These are phyloP conservation scores for Xestia xanthographa DNA, from an alignment of 2,888 invertebrate species.

Conservation along the genomic window DNA sequence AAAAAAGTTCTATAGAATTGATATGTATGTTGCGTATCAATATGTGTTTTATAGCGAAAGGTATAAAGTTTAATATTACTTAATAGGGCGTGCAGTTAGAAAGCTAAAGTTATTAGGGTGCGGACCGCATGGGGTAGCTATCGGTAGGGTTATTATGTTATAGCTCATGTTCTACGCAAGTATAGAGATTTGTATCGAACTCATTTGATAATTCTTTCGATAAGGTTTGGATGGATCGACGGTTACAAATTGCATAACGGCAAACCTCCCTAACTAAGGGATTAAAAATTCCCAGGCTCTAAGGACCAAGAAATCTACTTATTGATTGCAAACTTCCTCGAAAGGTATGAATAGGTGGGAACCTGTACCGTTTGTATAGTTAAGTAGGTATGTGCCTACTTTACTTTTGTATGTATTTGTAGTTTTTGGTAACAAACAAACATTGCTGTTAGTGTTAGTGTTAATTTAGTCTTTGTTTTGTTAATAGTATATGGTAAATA, in stretches of 20 bases:
- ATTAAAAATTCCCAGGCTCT: constrained; percentile 15
- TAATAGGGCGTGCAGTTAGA: constrained; percentile 63
- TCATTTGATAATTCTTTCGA: constrained; percentile 62
- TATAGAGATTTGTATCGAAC: constrained; percentile 64
- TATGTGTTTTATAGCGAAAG: constrained; percentile 70
- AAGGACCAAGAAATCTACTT: constrained; percentile 10
- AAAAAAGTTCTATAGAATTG: constrained; percentile 73
- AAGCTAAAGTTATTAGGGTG: constrained; percentile 65
- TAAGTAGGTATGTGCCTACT: too few species aligned
- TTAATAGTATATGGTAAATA: too few species aligned
- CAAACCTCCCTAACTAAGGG: not conserved
- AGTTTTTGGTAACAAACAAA: not conserved
- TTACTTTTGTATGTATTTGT: too few species aligned
- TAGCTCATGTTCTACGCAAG: constrained; percentile 72
- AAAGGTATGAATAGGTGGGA: not conserved
- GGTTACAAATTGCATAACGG: constrained; percentile 44
- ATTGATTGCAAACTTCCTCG: constrained; percentile 1
- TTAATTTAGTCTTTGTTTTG: too few species aligned
- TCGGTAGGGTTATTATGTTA: constrained; percentile 81
- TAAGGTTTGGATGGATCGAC: constrained; percentile 63
- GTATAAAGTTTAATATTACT: constrained; percentile 76
- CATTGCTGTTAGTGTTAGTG: too few species aligned
- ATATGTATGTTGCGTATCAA: constrained; percentile 69
- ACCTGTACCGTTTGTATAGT: too few species aligned
- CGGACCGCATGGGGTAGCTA: constrained; percentile 70